Base-by-base conservation (phyloP, 1,140 invertebrate genomes). In the Hyphantria cunea region DNA sequence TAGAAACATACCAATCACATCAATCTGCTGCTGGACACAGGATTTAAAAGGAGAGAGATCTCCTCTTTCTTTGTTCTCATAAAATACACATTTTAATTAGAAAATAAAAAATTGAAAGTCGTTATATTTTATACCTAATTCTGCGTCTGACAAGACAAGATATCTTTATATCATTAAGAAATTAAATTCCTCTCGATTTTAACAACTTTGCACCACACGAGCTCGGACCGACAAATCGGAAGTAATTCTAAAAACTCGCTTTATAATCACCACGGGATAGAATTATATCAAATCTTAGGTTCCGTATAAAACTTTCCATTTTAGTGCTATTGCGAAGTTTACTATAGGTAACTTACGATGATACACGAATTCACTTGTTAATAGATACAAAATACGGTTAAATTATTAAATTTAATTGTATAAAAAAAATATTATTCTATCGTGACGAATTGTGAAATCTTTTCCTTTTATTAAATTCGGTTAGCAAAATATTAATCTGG, bases 301-400 rank as follows among this genome's bases (percentile, higher is more conserved):
- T 72, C 63, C 68, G 53, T 62, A 68, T 62, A 64, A 64, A 72
- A 70, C 67, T 72, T 72, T 77, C 72, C 69, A 74, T 74, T 76
- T 64, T 73, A 55, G 65, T 77, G 56, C 67, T 69, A 70, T 74
- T 51, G 63, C 66, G 63, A 72, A 63, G 66, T 72, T 64, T 67
- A 66, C 69, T 77, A 77, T 74, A 74, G 70, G 74, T 77, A 77
- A 66, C 61, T 55, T 72, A 61, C 65, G 60, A 72, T 69, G 69
- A 77, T 72, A 70, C 70, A 66, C 63, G 66, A 70, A 67, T 68
- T 64, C 52, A 70, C 65, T 66, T 68, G 66, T 60, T 39, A n/a
- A 67, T 67, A 50, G 64, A 42, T 59, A 66, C 51, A 53, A 51
- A 48, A 42, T 49, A 53, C n/a, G 15, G n/a, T n/a, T n/a, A n/a